A percentile compares a stretch with the other conserved stretches of the same genome.
Evolutionary conservation across 2,113 vertebrate species (phyloP).

Genomic region (Chlorodrepanis virens): DNA sequence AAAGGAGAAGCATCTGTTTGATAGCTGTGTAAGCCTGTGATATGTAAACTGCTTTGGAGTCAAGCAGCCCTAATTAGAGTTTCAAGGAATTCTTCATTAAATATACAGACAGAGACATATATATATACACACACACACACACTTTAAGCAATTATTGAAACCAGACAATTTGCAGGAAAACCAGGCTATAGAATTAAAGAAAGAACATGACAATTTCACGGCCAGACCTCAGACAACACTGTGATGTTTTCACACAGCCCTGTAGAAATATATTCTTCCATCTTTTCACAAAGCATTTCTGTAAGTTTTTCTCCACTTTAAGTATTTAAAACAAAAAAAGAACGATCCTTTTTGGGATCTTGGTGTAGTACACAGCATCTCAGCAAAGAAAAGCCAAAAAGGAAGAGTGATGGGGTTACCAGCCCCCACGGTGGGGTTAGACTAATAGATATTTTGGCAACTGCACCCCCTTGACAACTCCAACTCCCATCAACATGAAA

Average conservation of each 20-base stretch:
- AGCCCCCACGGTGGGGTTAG: not conserved
- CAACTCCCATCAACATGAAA: not conserved
- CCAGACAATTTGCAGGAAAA: not conserved
- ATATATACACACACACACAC: not conserved
- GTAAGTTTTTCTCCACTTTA: not conserved
- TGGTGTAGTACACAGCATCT: not conserved
- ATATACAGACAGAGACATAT: not conserved
- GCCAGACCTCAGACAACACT: not conserved
- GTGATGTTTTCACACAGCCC: not conserved
- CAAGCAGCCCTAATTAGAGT: constrained; percentile 35
- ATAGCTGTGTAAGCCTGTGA: constrained; percentile 27
- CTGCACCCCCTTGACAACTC: not conserved
- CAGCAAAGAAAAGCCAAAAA: not conserved
- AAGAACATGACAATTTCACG: not conserved
- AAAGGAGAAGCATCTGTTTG: constrained; percentile 58
- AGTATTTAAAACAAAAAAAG: not conserved
- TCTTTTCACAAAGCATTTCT: not conserved
- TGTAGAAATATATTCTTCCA: not conserved
- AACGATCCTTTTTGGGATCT: not conserved
- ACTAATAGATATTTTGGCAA: constrained; percentile 16
- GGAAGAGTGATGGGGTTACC: not conserved
- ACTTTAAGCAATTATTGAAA: not conserved
- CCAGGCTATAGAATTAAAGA: not conserved
- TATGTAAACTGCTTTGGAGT: constrained; percentile 46
- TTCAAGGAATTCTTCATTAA: constrained; percentile 42